phyloP scores from a whole-genome alignment of 2,888 invertebrate species.

The Brenthis hecate region DNA sequence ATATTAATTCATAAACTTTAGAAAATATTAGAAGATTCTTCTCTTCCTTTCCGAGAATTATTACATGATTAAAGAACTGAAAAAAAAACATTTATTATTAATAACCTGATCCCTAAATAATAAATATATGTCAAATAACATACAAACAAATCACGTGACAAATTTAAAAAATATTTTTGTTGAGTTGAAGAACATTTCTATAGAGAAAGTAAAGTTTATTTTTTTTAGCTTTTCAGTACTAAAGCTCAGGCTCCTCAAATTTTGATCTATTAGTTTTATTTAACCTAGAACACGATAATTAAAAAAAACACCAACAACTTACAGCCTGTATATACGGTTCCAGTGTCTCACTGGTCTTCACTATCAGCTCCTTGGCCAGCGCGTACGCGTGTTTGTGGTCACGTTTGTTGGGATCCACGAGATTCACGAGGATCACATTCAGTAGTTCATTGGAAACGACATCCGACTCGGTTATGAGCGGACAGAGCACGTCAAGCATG shows the following conservation, averaged over 20 bases:
- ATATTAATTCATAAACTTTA: slow-evolving; percentile 97
- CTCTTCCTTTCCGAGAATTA: slow-evolving; percentile 96
- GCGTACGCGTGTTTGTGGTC: slow-evolving; percentile 94
- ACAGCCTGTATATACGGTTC: slow-evolving; percentile 97
- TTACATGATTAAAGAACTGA: slow-evolving; percentile 97
- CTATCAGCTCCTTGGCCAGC: slow-evolving; percentile 94
- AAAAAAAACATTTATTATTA: slow-evolving; percentile 43
- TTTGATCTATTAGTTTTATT: too few species aligned
- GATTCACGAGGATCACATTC: slow-evolving; percentile 95
- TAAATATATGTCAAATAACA: too few species aligned
- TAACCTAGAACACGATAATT: background rate
- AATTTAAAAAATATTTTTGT: too few species aligned
- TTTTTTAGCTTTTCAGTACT: too few species aligned
- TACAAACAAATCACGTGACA: too few species aligned
- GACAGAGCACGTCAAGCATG: slow-evolving; percentile 97
- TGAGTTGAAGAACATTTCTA: too few species aligned
- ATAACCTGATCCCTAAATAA: too few species aligned
- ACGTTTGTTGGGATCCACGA: slow-evolving; percentile 96
- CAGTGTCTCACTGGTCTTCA: slow-evolving; percentile 95
- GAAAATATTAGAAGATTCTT: slow-evolving; percentile 88
- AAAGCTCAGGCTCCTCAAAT: too few species aligned
- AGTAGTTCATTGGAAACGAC: slow-evolving; percentile 96
- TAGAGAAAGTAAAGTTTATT: too few species aligned
- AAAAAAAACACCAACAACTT: background rate
- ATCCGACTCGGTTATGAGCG: slow-evolving; percentile 97